phyloP scores from a whole-genome alignment of 2,888 invertebrate genomes.

The Cantharis flavilabris region DNA sequence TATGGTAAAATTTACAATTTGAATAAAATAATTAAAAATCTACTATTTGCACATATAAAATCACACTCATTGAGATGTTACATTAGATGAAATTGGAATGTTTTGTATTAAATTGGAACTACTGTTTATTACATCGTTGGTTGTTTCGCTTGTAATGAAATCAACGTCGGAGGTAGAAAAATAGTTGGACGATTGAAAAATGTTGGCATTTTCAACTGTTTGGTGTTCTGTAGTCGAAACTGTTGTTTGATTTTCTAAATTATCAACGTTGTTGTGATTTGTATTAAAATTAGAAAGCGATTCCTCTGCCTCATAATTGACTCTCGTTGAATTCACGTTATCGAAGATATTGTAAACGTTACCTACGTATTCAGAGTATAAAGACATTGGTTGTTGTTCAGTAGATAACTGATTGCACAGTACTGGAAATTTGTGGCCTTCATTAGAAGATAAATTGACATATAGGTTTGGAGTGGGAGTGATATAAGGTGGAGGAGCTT shows the following conservation, averaged over 20 bases:
- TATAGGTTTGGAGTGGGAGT: constrained; percentile 27
- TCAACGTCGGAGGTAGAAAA: constrained; percentile 60
- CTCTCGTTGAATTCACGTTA: background rate
- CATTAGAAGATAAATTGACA: constrained; percentile 31
- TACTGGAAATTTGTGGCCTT: constrained; percentile 50
- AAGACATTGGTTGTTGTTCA: constrained; percentile 40
- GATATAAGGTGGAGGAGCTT: constrained; percentile 11
- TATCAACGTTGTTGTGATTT: constrained; percentile 11
- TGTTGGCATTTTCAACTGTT: constrained; percentile 33
- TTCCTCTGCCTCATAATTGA: background rate
- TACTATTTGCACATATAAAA: background rate
- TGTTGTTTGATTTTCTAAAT: background rate
- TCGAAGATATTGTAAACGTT: constrained; percentile 57
- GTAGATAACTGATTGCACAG: constrained; percentile 44
- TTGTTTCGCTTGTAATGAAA: constrained; percentile 62
- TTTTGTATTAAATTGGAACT: constrained; percentile 12
- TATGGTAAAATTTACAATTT: background rate
- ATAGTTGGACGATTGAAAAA: constrained; percentile 69
- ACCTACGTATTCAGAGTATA: constrained; percentile 62
- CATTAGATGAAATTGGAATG: constrained; percentile 11
- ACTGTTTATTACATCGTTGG: constrained; percentile 48
- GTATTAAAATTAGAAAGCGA: background rate
- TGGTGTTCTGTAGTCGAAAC: constrained; percentile 29
- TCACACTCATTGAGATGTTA: background rate
- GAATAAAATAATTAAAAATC: background rate